Evolutionary conservation across 37 sponge, comb jelly and placozoan genomes (phyloP), one percentile per base, ranked within the genome.

Genomic region (Spongilla lacustris): DNA sequence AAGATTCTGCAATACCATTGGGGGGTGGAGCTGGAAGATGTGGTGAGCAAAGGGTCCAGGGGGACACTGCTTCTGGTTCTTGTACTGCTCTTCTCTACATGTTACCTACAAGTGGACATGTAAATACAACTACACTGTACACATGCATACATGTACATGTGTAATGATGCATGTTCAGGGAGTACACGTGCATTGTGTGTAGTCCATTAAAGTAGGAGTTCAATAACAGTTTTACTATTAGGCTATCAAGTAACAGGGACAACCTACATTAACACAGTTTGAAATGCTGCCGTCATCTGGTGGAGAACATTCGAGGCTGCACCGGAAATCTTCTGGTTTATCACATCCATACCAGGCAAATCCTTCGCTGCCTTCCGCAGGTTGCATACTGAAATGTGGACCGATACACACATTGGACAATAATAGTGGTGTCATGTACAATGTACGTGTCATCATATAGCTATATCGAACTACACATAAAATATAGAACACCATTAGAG

Each of bases 1-100:
- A 21, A 95, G 89, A 73, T 90, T 92, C 49, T 92, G 93, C 19
- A 95, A 4, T 28, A 95, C 75, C 5, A 83, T 71, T n/a, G 93
- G 91, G 28, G 92, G 88, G 38, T 84, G 74, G 69, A 92, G 32
- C 50, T 92, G 85, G 82, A 90, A 92, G 70, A 92, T 78, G 75
- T 92, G 90, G 49, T 95, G 95, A 29, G 90, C 34, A 41, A 67
- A 84, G 24, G 89, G 81, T 3, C 58, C 91, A 2, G 66, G 79
- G 27, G 78, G 50, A 8, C 82, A 19, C 23, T 41, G 37, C 72
- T 68, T 82, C 68, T 73, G 78, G 19, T 69, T 17, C 35, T 86
- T 76, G 72, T 82, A 93, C 38, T 73, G 67, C 90, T 87, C 90
- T 21, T 93, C 94, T 13, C 80, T 71, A 58, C 21, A 37, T 17